These are phyloP conservation scores for Hypanus sabinus DNA, from an alignment of 2,113 vertebrate genomes.

Conservation along the genomic window DNA sequence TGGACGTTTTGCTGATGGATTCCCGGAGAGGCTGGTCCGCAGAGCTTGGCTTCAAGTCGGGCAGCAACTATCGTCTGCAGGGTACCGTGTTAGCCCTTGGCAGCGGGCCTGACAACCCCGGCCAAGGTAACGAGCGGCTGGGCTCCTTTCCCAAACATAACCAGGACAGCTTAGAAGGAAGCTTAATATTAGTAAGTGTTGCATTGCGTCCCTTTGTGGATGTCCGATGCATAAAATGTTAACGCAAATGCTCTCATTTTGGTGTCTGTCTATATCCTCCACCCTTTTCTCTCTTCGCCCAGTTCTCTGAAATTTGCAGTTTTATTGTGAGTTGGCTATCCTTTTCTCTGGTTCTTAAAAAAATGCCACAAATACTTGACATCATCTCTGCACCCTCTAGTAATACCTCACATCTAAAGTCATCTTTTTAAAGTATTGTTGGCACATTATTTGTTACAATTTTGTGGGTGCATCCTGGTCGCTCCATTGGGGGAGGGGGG, in stretches of 20 bases:
- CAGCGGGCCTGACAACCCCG: constrained; percentile 39
- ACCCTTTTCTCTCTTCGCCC: not conserved
- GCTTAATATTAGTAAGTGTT: constrained; percentile 57
- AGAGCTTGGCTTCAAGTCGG: constrained; percentile 18
- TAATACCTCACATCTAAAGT: too few relatives aligned
- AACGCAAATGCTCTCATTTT: not conserved
- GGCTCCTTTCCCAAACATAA: constrained; percentile 40
- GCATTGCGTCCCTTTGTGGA: not conserved
- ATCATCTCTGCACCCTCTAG: not conserved
- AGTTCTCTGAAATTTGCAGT: not conserved
- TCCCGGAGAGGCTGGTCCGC: constrained; percentile 41
- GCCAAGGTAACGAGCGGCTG: constrained; percentile 31
- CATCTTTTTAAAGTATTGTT: too few relatives aligned
- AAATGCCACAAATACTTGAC: not conserved
- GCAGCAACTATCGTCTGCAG: constrained; percentile 48
- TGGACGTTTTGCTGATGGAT: constrained; percentile 57
- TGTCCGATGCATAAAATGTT: not conserved
- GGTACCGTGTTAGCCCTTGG: constrained; percentile 55
- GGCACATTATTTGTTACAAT: too few relatives aligned
- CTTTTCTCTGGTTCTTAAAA: too few relatives aligned
- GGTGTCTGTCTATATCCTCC: not conserved
- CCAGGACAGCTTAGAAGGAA: constrained; percentile 45
- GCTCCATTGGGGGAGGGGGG: too few relatives aligned
- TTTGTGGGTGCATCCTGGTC: too few relatives aligned
- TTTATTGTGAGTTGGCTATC: not conserved